Conservation (phyloP, 1,140 invertebrate species). For the Drosophila aff. region DNA sequence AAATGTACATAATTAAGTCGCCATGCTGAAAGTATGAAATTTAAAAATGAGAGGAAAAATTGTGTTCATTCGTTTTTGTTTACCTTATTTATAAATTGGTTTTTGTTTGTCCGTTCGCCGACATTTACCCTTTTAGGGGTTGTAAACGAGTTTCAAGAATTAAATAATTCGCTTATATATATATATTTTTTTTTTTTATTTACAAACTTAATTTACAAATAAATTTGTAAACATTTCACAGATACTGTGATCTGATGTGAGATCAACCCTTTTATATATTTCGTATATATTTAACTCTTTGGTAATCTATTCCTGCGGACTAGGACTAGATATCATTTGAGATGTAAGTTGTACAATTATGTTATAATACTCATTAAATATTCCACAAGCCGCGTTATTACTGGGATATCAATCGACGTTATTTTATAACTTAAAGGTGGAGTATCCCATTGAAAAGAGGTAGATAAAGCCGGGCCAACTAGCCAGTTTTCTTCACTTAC, state of each 20-base stretch:
- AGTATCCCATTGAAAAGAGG: neutral
- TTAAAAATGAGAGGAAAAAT: conserved; percentile 28
- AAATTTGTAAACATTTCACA: neutral
- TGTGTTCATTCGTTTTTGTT: neutral
- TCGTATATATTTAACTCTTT: neutral
- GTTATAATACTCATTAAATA: neutral
- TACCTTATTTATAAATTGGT: conserved; percentile 3
- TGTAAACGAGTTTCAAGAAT: conserved; percentile 5
- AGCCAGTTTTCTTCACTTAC: neutral
- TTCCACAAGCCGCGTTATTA: neutral
- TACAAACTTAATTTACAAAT: neutral
- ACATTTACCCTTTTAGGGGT: conserved; percentile 11
- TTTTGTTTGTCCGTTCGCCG: conserved; percentile 8
- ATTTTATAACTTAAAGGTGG: neutral
- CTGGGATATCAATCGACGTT: neutral
- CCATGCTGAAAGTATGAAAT: conserved; percentile 57
- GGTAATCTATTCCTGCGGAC: no score
- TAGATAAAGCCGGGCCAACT: neutral
- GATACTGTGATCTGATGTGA: no score
- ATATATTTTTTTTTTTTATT: neutral
- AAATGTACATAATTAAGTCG: conserved; percentile 76
- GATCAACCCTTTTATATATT: neutral
- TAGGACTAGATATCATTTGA: neutral
- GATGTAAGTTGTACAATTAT: neutral
- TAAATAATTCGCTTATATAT: neutral